Evolutionary conservation across 2,113 vertebrate genomes (phyloP).

Genomic region (Lepus americanus): DNA sequence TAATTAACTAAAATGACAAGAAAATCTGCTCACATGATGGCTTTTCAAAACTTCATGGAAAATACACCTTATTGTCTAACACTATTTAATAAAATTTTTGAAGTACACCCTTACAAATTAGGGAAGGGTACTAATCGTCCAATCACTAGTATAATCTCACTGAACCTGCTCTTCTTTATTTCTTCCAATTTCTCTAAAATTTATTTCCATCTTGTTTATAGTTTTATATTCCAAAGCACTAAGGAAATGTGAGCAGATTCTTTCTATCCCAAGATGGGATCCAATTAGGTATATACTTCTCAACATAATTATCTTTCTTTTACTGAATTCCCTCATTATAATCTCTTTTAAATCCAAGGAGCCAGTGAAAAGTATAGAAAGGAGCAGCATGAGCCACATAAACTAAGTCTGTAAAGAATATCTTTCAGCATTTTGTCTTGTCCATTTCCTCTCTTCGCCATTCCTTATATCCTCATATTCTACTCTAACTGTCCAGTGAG

Average conservation of each 20-base stretch:
- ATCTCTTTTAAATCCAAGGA: neutral
- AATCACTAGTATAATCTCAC: neutral
- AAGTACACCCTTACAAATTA: neutral
- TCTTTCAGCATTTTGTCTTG: neutral
- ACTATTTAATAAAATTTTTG: too few relatives aligned
- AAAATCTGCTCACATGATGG: neutral
- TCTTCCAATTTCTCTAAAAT: neutral
- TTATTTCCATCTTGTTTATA: neutral
- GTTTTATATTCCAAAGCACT: neutral
- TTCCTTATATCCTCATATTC: neutral
- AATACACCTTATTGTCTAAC: too few relatives aligned
- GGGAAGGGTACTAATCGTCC: neutral
- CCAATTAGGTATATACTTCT: neutral
- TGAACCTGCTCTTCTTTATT: neutral
- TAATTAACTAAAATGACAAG: neutral
- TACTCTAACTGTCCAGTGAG: neutral
- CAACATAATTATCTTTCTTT: neutral
- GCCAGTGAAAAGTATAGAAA: neutral
- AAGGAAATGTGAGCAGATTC: neutral
- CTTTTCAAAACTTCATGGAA: too few relatives aligned
- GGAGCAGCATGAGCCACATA: neutral
- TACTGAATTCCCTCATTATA: neutral
- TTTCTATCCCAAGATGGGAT: neutral
- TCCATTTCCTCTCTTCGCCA: neutral
- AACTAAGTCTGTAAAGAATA: neutral